Evolutionary conservation across 2,797 vertebrate genomes (phyloP).

Genomic region (Esox lucius): DNA sequence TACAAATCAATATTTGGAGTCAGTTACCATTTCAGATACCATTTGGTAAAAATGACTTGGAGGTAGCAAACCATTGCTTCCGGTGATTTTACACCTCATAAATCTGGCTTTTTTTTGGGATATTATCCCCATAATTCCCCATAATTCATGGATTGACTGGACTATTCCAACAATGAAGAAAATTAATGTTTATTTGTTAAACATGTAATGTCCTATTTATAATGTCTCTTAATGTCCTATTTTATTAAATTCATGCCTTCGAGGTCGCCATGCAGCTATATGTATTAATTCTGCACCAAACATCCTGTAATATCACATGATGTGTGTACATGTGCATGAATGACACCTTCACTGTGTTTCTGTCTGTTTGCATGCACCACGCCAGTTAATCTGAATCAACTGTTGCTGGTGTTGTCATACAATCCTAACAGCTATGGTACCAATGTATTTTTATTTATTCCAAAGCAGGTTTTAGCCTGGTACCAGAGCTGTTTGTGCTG

Average conservation of each 20-base stretch:
- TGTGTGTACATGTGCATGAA: conserved; percentile 20
- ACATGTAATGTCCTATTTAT: conserved; percentile 37
- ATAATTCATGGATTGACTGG: conserved; percentile 27
- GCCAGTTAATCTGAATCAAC: conserved; percentile 52
- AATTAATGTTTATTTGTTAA: conserved; percentile 37
- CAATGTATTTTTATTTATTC: not conserved
- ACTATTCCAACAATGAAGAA: conserved; percentile 21
- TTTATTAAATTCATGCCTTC: conserved; percentile 34
- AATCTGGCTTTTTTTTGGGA: conserved; percentile 34
- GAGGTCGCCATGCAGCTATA: conserved; percentile 40
- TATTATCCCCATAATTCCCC: conserved; percentile 36
- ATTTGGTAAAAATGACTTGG: conserved; percentile 50
- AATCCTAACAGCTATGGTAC: conserved; percentile 36
- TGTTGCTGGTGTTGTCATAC: conserved; percentile 40
- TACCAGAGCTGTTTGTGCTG: not conserved
- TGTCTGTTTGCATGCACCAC: conserved; percentile 15
- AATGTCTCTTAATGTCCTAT: conserved; percentile 28
- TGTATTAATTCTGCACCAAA: conserved; percentile 38
- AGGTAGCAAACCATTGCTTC: conserved; percentile 56
- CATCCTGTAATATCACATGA: conserved; percentile 28
- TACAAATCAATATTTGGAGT: conserved; percentile 44
- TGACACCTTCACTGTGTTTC: not conserved
- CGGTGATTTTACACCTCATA: conserved; percentile 36
- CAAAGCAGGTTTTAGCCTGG: not conserved
- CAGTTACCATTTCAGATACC: conserved; percentile 49